Percentiles rank a stretch among this genome's conserved stretches.
Conservation (phyloP, 2,888 invertebrate species). For the Pocota personata region DNA sequence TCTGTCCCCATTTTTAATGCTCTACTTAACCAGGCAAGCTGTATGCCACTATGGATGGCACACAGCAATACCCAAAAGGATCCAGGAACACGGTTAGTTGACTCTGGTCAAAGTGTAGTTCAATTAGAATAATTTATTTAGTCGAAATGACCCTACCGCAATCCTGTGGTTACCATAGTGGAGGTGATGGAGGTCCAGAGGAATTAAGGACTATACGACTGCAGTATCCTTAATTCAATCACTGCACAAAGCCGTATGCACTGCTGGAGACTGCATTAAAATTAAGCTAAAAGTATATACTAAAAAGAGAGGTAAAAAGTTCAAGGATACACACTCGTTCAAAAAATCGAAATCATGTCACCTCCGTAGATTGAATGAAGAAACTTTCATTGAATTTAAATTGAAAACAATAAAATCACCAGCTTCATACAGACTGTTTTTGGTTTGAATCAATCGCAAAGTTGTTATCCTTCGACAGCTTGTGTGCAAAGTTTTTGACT, state of each 20-base stretch:
- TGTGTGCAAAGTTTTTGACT: slow-evolving; percentile 44
- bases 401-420: slow-evolving; percentile 39
- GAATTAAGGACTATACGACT: slow-evolving; percentile 55
- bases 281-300: slow-evolving; percentile 26
- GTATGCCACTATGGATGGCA: background rate
- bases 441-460: slow-evolving; percentile 21
- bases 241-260: slow-evolving; percentile 35
- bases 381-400: slow-evolving; percentile 62
- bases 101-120: slow-evolving; percentile 69
- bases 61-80: slow-evolving; percentile 27
- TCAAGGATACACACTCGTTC: slow-evolving; percentile 42
- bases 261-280: background rate
- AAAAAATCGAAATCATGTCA: slow-evolving; percentile 43
- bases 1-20: slow-evolving; percentile 28
- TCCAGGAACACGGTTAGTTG: slow-evolving; percentile 59
- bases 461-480: slow-evolving; percentile 46
- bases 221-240: slow-evolving; percentile 54
- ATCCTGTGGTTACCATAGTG: slow-evolving; percentile 33
- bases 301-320: slow-evolving; percentile 50
- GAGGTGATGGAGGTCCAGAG: slow-evolving; percentile 23
- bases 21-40: slow-evolving; percentile 38
- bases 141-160: slow-evolving; percentile 61
- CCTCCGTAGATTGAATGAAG: slow-evolving; percentile 32
- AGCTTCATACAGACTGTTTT: background rate
- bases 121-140: slow-evolving; percentile 74